Evolutionary conservation across 2,113 vertebrate species (phyloP).

Genomic region (Balaenoptera acutorostrata): DNA sequence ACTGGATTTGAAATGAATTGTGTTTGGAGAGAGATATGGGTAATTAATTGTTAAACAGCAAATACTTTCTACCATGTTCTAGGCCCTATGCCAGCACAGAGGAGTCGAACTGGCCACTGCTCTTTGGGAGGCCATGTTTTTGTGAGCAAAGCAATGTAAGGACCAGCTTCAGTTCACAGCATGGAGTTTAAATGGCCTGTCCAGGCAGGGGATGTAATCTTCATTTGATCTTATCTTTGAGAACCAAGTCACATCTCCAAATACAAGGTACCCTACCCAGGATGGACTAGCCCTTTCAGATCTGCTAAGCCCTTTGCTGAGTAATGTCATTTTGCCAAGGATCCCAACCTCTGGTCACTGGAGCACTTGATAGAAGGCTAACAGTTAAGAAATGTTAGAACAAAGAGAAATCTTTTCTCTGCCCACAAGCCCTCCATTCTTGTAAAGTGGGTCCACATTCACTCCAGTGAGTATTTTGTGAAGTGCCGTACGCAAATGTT

Average conservation of each 20-base stretch:
- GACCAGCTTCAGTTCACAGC: not conserved
- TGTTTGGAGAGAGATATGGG: not conserved
- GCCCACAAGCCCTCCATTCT: not conserved
- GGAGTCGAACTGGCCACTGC: not conserved
- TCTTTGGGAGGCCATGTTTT: not conserved
- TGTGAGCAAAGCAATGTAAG: not conserved
- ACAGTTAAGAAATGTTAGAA: not conserved
- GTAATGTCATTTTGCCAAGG: not conserved
- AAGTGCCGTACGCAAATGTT: not conserved
- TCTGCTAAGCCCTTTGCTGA: not conserved
- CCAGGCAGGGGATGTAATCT: not conserved
- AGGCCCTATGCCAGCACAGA: not conserved
- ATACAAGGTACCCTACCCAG: not conserved
- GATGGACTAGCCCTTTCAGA: not conserved
- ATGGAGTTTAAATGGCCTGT: not conserved
- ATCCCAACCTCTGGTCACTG: not conserved
- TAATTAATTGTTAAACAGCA: conserved; percentile 32
- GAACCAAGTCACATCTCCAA: not conserved
- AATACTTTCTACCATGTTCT: not conserved
- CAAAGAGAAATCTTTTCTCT: conserved; percentile 8
- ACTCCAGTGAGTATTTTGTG: not conserved
- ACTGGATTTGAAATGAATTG: conserved; percentile 27
- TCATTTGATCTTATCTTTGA: conserved; percentile 16
- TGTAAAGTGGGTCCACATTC: not conserved
- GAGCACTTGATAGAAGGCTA: not conserved